Evolutionary conservation across 2,888 invertebrate species (phyloP), one percentile per base, ranked within the genome.

Genomic region (Catocala fraxini): DNA sequence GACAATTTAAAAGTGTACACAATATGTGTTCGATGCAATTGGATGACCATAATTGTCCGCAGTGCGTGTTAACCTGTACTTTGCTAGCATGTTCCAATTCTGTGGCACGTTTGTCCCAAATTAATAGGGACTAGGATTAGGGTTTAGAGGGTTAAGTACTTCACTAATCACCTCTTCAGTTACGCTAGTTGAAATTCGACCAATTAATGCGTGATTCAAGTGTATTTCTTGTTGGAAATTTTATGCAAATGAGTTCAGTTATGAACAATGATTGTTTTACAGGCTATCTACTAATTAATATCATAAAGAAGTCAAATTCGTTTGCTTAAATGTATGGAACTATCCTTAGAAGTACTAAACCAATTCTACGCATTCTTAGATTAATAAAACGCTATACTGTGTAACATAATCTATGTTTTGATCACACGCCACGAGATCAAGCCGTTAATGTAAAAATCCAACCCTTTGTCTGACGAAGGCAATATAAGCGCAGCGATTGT

Each of bases 21-120:
- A 65, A 58, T 66, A 42, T 51, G 41, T 53, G 63, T 73, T 78
- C 83, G 73, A 79, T 82, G 80, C 85, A 86, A 88, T 88, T 84
- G 83, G 79, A 81, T 73, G 74, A 77, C 83, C 84, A 81, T 88
- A 89, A 91, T 92, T 91, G 89, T 87, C 87, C 87, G 69, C 88
- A 84, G 85, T 89, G 88, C 86, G 87, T 88, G 88, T 89, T 86
- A 86, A 88, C 84, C 78, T 84, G 83, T 83, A 83, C 83, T 85
- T 84, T 77, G 85, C 81, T 83, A 63, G 77, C 73, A 83, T 82
- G 87, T 87, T 89, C 83, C 87, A 84, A 88, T 89, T 89, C 87
- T 88, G 84, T 82, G 70, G 74, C 86, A 83, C 88, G 88, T 88
- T 85, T 83, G 87, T 87, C 13, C 60, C 65, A 67, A 76, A 76